Evolutionary conservation across 2,797 vertebrate genomes (phyloP).

Genomic region (Aotus griseimembra): DNA sequence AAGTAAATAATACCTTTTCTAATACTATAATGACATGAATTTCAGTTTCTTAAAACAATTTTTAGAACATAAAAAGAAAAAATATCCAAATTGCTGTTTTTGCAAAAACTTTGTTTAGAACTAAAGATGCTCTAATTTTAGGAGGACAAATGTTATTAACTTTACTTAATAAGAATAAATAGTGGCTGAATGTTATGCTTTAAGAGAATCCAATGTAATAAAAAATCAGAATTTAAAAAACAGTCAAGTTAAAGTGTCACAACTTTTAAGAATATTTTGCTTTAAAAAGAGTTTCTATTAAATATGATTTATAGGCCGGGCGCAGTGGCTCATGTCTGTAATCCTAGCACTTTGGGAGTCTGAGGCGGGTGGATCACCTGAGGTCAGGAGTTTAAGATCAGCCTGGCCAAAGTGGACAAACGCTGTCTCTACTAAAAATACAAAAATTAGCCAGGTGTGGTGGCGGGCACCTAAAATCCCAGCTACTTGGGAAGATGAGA

Average conservation of each 20-base stretch:
- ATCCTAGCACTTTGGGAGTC: neutral
- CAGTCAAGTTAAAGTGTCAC: neutral
- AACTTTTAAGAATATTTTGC: neutral
- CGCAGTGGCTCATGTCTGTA: neutral
- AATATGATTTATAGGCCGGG: neutral
- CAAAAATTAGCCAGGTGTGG: neutral
- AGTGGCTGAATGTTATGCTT: neutral
- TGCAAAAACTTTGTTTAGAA: conserved; percentile 26
- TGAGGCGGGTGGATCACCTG: neutral
- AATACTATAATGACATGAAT: neutral
- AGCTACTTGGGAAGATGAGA: neutral
- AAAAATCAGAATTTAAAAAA: conserved; percentile 30
- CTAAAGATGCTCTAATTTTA: conserved; percentile 30
- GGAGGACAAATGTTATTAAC: neutral
- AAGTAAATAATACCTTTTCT: conserved; percentile 15
- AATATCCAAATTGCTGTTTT: conserved; percentile 18
- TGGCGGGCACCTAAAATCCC: neutral
- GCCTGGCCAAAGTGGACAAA: neutral
- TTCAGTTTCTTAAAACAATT: conserved; percentile 44
- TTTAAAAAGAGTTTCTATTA: neutral
- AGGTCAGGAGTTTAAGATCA: neutral
- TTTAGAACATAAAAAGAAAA: conserved; percentile 25
- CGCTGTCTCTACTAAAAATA: neutral
- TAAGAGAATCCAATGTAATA: conserved; percentile 14
- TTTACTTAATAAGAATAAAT: conserved; percentile 13